A percentile compares a stretch with the other conserved stretches of the same genome.
These are phyloP conservation scores for Notiomystis cincta DNA, from an alignment of 2,113 vertebrate species.

Conservation along the genomic window DNA sequence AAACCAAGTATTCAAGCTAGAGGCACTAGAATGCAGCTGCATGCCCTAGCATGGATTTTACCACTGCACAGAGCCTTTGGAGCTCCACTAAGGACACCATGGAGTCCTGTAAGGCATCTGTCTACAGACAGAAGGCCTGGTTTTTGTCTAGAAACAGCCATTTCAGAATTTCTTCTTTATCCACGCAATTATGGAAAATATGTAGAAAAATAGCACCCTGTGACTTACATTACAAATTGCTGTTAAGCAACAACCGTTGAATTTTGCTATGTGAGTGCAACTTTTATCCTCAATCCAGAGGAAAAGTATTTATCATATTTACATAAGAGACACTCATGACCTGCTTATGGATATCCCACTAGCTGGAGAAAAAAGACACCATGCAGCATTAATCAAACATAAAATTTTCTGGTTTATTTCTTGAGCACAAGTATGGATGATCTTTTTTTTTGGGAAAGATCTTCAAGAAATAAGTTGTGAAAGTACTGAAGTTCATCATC, in stretches of 20 bases:
- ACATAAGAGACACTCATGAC: not conserved
- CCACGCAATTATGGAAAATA: not conserved
- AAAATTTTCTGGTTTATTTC: not conserved
- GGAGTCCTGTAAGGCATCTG: not conserved
- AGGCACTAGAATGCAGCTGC: not conserved
- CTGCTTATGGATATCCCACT: not conserved
- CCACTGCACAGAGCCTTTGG: not conserved
- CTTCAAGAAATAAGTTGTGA: not conserved
- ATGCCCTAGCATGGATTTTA: not conserved
- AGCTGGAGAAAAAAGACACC: not conserved
- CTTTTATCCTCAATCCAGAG: not conserved
- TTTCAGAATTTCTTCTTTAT: constrained; percentile 6
- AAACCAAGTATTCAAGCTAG: not conserved
- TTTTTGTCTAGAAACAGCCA: not conserved
- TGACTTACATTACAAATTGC: not conserved
- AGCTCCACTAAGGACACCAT: not conserved
- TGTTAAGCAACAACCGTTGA: not conserved
- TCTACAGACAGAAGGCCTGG: not conserved
- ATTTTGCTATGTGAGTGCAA: not conserved
- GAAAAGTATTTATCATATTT: not conserved
- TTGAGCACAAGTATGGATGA: not conserved
- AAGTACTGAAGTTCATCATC: not conserved
- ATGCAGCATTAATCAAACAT: not conserved
- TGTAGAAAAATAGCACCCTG: not conserved
- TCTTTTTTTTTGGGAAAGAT: not conserved